A percentile compares a stretch with the other conserved stretches of the same genome.
Conservation (phyloP, 2,888 invertebrate genomes). For the Ichneumon xanthorius region DNA sequence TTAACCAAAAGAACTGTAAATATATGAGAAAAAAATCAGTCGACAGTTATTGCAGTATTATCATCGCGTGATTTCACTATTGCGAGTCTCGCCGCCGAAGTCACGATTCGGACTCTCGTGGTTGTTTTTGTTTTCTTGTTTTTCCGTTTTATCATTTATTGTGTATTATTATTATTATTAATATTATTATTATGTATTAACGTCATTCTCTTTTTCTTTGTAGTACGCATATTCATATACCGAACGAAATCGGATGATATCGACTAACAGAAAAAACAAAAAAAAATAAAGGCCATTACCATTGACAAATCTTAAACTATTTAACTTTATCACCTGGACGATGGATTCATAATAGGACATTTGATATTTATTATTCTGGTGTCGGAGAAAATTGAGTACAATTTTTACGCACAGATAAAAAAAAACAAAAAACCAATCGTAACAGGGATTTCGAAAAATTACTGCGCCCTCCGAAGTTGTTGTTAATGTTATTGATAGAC, state of each 20-base stretch:
- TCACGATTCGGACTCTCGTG: conserved; percentile 34
- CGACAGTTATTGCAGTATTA: conserved; percentile 67
- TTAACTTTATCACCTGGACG: conserved; percentile 18
- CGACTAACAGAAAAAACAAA: conserved; percentile 53
- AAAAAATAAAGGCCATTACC: conserved; percentile 67
- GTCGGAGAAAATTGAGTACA: conserved; percentile 5
- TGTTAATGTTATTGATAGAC: conserved; percentile 82
- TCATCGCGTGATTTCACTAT: conserved; percentile 45
- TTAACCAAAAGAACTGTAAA: conserved; percentile 60
- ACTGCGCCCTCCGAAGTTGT: conserved; percentile 77
- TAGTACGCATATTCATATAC: conserved; percentile 52
- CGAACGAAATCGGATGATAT: conserved; percentile 51
- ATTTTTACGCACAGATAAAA: conserved; percentile 6
- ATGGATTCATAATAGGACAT: conserved; percentile 7
- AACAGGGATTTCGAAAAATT: conserved; percentile 51
- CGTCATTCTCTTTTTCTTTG: conserved; percentile 51
- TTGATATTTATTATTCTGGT: not conserved
- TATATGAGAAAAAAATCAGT: conserved; percentile 59
- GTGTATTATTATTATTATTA: conserved; percentile 39
- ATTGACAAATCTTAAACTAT: conserved; percentile 42
- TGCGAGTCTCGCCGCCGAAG: conserved; percentile 50
- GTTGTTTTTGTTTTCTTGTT: conserved; percentile 36
- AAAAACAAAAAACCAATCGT: conserved; percentile 55
- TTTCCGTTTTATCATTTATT: conserved; percentile 19
- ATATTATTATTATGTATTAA: conserved; percentile 33